Percentiles rank a stretch among this genome's conserved stretches.
phyloP scores from a whole-genome alignment of 2,113 vertebrate species.

The Cryptotis parvus region DNA sequence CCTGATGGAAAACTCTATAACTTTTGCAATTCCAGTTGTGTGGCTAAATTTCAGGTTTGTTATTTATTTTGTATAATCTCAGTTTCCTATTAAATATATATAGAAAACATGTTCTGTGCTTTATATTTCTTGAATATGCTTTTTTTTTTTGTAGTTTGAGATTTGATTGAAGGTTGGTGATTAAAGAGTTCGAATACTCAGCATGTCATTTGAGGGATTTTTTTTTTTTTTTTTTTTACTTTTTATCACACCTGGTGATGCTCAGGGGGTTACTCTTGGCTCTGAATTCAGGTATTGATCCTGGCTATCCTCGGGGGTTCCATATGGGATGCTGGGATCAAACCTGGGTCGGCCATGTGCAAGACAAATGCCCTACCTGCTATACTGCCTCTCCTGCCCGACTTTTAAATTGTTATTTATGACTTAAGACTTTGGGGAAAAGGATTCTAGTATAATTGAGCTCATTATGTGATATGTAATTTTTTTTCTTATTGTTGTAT shows the following conservation, averaged over 20 bases:
- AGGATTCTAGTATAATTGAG: conserved; percentile 30
- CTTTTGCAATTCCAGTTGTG: conserved; percentile 99
- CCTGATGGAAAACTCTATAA: conserved; percentile 97
- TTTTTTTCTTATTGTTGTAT: conserved; percentile 49
- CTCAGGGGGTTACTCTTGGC: no score
- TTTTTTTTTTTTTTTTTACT: neutral
- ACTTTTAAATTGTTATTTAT: neutral
- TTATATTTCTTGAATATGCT: conserved; percentile 30
- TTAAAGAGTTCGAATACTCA: neutral
- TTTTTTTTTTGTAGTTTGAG: conserved; percentile 22
- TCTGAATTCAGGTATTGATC: no score
- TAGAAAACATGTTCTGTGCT: conserved; percentile 17
- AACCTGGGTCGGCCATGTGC: no score
- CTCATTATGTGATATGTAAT: neutral
- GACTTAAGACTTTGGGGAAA: neutral
- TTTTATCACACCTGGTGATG: no score
- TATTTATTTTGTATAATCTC: conserved; percentile 56
- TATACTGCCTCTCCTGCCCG: no score
- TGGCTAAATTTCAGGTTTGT: conserved; percentile 98
- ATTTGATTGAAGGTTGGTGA: neutral
- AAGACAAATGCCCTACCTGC: no score
- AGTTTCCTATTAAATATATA: neutral
- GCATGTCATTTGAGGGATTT: neutral
- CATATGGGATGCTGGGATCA: no score
- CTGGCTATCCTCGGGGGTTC: no score